Evolutionary conservation across 2,888 invertebrate species (phyloP), one percentile per base, ranked within the genome.

Genomic region (Torymus auratus): DNA sequence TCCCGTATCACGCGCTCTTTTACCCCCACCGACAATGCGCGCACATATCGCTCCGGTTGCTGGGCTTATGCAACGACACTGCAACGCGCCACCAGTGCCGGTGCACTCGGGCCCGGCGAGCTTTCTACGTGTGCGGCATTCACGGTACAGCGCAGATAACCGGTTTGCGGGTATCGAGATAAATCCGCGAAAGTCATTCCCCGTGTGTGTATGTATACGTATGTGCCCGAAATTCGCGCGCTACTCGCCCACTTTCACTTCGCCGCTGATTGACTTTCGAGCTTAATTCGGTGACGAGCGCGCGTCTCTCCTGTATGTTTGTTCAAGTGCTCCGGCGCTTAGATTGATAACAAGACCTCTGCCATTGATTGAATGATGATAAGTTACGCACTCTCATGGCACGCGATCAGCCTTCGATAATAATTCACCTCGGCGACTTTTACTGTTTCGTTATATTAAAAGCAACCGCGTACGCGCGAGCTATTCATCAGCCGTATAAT

Each of bases 161-260:
- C 78, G 83, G 78, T 80, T 80, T 56, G 53, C 60, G 17, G 20
- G 11, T 83, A 83, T 84, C 83, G 83, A 83, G 84, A 85, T 85
- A 84, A 84, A 84, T 84, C 83, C 82, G 84, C 86, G 85, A 86
- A 86, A 86, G 85, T 83, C 80, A 83, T 83, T 80, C 52, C 20
- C 41, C 41, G 41, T 7, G 41, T 41, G 7, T 28, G 28, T 28
- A 28, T 28, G 28, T 41, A 41, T 41, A 10, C 7, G 7, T 41
- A 41, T 41, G 41, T 41, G 41, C 41, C 65, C 55, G 41, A 67
- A 56, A 68, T 61, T 55, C 50, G 12, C 28, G 55, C 50, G 56
- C 14, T 55, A n/a, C 17, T 15, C 52, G 61, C 71, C 80, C 76
- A 61, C 81, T 81, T 81, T 81, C 77, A 73, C 81, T 15, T 62